Conservation (phyloP, 2,797 vertebrate species). For the Aulostomus chinensis region DNA sequence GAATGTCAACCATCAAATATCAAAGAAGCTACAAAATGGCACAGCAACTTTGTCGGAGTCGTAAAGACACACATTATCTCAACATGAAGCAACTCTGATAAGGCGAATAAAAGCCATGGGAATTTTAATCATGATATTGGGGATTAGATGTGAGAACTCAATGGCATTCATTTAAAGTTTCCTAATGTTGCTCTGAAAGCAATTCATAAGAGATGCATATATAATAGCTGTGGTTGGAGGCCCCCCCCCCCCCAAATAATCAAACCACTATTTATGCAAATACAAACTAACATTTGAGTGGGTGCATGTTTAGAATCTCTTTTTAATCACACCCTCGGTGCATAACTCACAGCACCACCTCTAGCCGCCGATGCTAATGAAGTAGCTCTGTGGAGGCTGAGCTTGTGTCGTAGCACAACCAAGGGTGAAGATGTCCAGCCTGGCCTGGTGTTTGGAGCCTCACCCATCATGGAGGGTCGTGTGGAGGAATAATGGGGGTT, state of each 20-base stretch:
- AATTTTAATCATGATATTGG: slow-evolving; percentile 73
- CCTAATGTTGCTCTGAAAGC: slow-evolving; percentile 39
- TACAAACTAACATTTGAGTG: slow-evolving; percentile 60
- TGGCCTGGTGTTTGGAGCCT: too few species aligned
- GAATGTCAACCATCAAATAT: slow-evolving; percentile 82
- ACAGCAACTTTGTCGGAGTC: slow-evolving; percentile 48
- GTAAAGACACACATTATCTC: slow-evolving; percentile 65
- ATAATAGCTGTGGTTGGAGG: slow-evolving; percentile 55
- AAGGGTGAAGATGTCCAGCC: too few species aligned
- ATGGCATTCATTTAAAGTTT: slow-evolving; percentile 65
- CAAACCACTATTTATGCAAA: slow-evolving; percentile 67
- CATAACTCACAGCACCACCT: slow-evolving; percentile 37
- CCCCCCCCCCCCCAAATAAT: slow-evolving; percentile 70
- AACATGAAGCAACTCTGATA: slow-evolving; percentile 60
- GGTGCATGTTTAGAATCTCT: slow-evolving; percentile 51
- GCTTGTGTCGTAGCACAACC: too few species aligned
- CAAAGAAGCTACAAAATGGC: slow-evolving; percentile 71
- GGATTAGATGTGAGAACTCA: slow-evolving; percentile 61
- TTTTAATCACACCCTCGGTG: slow-evolving; percentile 48
- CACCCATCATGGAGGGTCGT: too few species aligned
- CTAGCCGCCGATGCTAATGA: slow-evolving; percentile 38
- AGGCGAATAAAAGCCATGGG: slow-evolving; percentile 61
- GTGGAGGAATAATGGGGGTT: background rate
- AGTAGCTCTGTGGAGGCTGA: too few species aligned
- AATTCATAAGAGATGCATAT: slow-evolving; percentile 62